These are phyloP conservation scores for Oncorhynchus mykiss DNA, from an alignment of 2,113 vertebrate genomes.

Conservation along the genomic window DNA sequence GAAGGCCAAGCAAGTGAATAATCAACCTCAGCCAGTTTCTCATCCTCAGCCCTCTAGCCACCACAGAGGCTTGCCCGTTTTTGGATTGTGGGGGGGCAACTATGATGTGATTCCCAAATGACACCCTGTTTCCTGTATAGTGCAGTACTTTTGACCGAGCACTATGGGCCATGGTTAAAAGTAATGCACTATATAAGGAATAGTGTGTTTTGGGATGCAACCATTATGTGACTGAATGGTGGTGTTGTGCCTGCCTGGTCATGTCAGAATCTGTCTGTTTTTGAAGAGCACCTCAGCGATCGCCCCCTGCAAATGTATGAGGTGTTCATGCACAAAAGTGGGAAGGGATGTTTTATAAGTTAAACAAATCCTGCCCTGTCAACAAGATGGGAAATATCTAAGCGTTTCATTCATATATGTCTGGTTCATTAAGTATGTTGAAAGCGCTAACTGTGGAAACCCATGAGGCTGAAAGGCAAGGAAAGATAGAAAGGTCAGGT, in stretches of 20 bases:
- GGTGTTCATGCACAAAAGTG: neutral
- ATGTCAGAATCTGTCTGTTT: slow-evolving; percentile 17
- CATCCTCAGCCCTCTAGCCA: slow-evolving; percentile 13
- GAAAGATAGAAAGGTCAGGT: slow-evolving; percentile 58
- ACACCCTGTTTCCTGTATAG: too few relatives aligned
- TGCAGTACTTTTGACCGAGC: too few relatives aligned
- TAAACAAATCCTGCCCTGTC: slow-evolving; percentile 18
- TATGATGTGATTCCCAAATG: slow-evolving; percentile 4
- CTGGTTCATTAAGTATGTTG: slow-evolving; percentile 12
- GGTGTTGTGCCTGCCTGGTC: slow-evolving; percentile 20
- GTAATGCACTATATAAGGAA: too few relatives aligned
- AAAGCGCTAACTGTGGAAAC: slow-evolving; percentile 36
- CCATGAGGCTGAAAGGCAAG: slow-evolving; percentile 30
- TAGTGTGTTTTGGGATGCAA: too few relatives aligned
- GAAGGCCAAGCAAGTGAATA: slow-evolving; percentile 27
- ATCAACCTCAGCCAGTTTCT: slow-evolving; percentile 21
- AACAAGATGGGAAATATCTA: slow-evolving; percentile 47
- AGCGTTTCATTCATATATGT: slow-evolving; percentile 39
- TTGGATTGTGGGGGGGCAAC: neutral
- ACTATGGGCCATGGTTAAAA: too few relatives aligned
- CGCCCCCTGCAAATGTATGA: neutral
- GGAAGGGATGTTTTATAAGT: neutral
- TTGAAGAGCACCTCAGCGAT: slow-evolving; percentile 40
- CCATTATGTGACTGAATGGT: slow-evolving; percentile 15
- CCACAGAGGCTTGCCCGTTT: neutral